Base-by-base conservation (phyloP, 2,113 vertebrate genomes). In the Mastomys natalensis region DNA sequence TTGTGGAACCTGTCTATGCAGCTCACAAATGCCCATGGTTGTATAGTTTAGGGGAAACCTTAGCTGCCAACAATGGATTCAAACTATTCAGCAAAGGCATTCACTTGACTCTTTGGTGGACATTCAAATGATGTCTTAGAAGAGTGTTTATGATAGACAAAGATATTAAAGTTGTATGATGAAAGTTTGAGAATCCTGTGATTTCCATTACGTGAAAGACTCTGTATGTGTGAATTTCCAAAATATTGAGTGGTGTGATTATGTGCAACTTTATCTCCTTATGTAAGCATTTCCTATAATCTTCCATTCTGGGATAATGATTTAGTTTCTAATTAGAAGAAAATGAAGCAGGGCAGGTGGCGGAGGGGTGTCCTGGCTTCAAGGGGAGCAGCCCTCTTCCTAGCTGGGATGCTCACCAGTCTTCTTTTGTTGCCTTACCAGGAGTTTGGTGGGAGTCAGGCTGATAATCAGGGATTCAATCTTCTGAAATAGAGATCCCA, bases 291-390 rank as follows among this genome's bases (percentile, higher is more conserved):
- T 74, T 94, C 13, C 80, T 70, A 58, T n/a, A 19, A 66, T 51
- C 91, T 70, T 85, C 51, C 55, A 85, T 85, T 95, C 81, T 34
- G 74, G 87, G 85, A 40, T 80, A 74, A 96, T 31, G 22, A 5
- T 43, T n/a, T 48, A 66, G 43, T 94, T 95, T 82, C 29, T 73
- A 81, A 62, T 48, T 73, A 89, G 89, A 64, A 70, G 77, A 91
- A 43, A 60, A 43, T 22, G 55, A 95, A 85, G n/a, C 8, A 60
- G 66, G 6, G 19, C 51, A 24, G 19, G 19, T 58, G 51, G 34
- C 51, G 21, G 34, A n/a, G 29, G 43, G 5, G 7, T 74, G 22
- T 21, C 66, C 45, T 22, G 22, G 43, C 2, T 37, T 74, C 60
- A 60, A 86, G 40, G 37, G 22, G 80, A 80, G 15, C 17, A 45